Evolutionary conservation across 1,140 invertebrate species (phyloP), one percentile per base, ranked within the genome.

Genomic region (Drosophila asahinai): DNA sequence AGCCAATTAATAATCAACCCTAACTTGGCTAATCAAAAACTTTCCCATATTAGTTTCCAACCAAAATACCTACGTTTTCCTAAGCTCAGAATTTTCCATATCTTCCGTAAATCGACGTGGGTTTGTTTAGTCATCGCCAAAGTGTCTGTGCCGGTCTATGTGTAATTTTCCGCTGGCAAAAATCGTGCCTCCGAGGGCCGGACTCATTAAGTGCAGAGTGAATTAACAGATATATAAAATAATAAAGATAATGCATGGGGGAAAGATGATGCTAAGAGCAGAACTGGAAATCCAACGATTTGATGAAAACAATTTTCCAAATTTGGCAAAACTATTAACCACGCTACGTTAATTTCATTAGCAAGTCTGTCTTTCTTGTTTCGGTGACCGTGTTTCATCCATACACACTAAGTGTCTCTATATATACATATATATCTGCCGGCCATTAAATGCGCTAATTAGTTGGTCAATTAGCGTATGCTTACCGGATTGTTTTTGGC

Each of bases 321-420:
- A 90, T 89, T 89, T 90, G 70, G 78, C 87, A 84, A 90, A 89
- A 90, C 78, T 90, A 81, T 89, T 89, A 89, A 89, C 81, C 81
- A 86, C 81, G 81, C 81, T 84, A 90, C 87, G 84, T 89, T 89
- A 89, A 89, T 89, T 89, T 72, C 81, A 89, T 89, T 89, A 90
- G 81, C 86, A 71, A 51, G 55, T 70, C 73, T 78, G 64, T 75
- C 72, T 77, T 62, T 77, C 67, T 73, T 52, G 74, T 81, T 89
- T 87, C 77, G 73, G 54, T 89, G 83, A 74, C 77, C 77, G 83
- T 70, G 48, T 83, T 89, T 73, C 68, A 61, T 57, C 25, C 38
- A 47, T 1, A 73, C 14, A 72, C 19, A 71, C 51, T 22, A 52
- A 47, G 27, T 36, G 43, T 49, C 36, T 33, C 33, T 36, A 25